These are phyloP conservation scores for Chlorops oryzae DNA, from an alignment of 1,140 invertebrate species.

Conservation along the genomic window DNA sequence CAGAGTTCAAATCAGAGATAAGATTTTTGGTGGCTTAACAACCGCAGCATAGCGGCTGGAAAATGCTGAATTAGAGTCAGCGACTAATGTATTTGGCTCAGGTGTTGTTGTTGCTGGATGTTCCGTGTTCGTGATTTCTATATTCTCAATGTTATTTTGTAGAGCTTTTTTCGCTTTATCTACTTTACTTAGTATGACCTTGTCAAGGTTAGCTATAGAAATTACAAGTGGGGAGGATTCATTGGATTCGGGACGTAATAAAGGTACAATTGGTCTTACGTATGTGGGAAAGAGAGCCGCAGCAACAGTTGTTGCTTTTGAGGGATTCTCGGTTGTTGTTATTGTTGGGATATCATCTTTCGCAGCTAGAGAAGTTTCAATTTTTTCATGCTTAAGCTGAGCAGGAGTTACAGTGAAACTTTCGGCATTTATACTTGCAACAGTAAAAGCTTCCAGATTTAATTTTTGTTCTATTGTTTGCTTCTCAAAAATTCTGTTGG, in stretches of 20 bases:
- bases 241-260: slow-evolving; percentile 44
- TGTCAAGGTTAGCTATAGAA: slow-evolving; percentile 47
- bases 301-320: slow-evolving; percentile 15
- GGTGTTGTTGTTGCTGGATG: background rate
- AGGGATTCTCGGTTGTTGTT: background rate
- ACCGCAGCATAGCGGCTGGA: slow-evolving; percentile 30
- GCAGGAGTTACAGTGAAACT: too few species aligned
- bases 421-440: too few species aligned
- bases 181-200: slow-evolving; percentile 46
- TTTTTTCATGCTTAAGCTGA: too few species aligned
- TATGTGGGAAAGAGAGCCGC: slow-evolving; percentile 22
- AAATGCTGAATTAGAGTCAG: slow-evolving; percentile 34
- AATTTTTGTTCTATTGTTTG: too few species aligned
- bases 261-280: slow-evolving; percentile 44
- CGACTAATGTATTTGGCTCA: background rate
- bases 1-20: background rate
- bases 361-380: too few species aligned
- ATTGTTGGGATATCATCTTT: background rate
- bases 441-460: too few species aligned
- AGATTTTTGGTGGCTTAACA: slow-evolving; percentile 23
- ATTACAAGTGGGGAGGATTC: slow-evolving; percentile 47
- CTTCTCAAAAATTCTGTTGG: too few species aligned
- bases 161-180: slow-evolving; percentile 16
- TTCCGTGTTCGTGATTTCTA: background rate
- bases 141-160: slow-evolving; percentile 2